These are phyloP conservation scores for Micromesistius poutassou DNA, from an alignment of 2,797 vertebrate species.

Conservation along the genomic window DNA sequence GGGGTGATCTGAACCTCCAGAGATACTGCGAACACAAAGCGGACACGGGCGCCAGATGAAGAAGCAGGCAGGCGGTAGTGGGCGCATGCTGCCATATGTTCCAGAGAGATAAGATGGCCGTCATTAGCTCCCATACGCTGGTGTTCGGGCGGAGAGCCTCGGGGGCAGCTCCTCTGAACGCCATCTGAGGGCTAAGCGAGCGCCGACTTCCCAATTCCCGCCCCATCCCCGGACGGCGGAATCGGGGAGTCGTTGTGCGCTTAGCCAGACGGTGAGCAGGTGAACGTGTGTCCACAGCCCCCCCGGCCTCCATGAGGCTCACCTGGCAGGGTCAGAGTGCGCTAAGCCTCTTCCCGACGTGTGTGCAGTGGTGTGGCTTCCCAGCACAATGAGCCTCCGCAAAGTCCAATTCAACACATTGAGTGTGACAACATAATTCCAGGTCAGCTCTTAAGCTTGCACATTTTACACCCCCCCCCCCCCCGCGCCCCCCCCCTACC, in stretches of 20 bases:
- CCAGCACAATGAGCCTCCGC: not conserved
- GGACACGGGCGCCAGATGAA: slow-evolving; percentile 6
- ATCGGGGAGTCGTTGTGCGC: no score
- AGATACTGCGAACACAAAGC: slow-evolving; percentile 73
- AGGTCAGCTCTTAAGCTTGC: not conserved
- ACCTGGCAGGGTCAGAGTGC: not conserved
- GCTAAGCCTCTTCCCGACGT: not conserved
- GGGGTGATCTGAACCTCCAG: slow-evolving; percentile 94
- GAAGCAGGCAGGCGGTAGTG: slow-evolving; percentile 6
- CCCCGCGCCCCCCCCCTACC: not conserved
- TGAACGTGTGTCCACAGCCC: no score
- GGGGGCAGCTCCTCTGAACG: not conserved
- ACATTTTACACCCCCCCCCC: not conserved
- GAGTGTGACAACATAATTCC: slow-evolving; percentile 1
- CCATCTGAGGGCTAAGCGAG: not conserved
- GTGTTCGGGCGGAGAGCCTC: not conserved
- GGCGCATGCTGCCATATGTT: not conserved
- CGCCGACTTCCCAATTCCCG: not conserved
- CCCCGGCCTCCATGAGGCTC: not conserved
- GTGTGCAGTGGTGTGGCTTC: not conserved
- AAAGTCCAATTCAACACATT: not conserved
- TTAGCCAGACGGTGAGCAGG: no score
- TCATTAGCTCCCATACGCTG: not conserved
- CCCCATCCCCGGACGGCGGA: not conserved
- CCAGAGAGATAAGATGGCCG: not conserved